These are phyloP conservation scores for Gymnogyps californianus DNA, from an alignment of 2,113 vertebrate genomes.

Conservation along the genomic window DNA sequence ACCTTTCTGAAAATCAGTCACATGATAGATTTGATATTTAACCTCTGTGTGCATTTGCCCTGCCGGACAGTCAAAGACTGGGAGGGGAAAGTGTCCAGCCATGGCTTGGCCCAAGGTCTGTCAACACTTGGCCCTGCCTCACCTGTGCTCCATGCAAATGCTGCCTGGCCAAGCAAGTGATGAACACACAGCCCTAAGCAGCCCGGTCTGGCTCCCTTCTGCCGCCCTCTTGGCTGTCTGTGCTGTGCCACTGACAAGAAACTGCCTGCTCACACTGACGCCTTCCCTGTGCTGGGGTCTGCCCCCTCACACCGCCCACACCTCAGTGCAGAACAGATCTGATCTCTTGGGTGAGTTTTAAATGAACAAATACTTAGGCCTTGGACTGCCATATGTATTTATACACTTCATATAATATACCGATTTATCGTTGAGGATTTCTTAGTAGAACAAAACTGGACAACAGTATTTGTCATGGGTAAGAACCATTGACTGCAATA, in stretches of 20 bases:
- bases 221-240: too few relatives aligned
- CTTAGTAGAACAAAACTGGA: background rate
- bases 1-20: background rate
- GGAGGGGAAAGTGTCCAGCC: background rate
- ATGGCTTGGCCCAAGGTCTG: background rate
- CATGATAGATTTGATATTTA: background rate
- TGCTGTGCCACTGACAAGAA: background rate
- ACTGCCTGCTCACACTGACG: accelerated
- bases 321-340: background rate
- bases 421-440: background rate
- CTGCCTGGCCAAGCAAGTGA: background rate
- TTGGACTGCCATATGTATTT: background rate
- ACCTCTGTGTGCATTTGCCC: background rate
- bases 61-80: background rate
- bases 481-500: background rate
- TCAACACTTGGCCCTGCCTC: background rate
- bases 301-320: background rate
- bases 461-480: background rate
- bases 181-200: background rate
- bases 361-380: background rate
- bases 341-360: background rate
- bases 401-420: background rate
- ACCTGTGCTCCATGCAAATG: background rate
- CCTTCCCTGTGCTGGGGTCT: background rate
- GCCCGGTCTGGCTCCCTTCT: background rate